These are phyloP conservation scores for Malacoraja senta DNA, from an alignment of 2,797 vertebrate species.

Conservation along the genomic window DNA sequence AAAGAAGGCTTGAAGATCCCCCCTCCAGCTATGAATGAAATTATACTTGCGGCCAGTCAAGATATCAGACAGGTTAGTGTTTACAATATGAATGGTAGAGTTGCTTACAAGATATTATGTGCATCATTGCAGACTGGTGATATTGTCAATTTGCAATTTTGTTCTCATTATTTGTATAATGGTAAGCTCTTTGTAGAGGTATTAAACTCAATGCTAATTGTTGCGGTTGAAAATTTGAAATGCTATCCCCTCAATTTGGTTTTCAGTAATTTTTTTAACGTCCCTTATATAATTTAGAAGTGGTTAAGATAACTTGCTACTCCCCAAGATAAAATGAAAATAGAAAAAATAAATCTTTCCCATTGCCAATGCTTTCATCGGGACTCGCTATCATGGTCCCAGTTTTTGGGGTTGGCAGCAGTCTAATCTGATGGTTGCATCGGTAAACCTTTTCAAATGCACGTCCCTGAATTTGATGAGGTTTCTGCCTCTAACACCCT, in stretches of 20 bases:
- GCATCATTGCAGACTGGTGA: background rate
- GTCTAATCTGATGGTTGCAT: too few relatives aligned
- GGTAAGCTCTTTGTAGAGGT: background rate
- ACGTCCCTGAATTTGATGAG: too few relatives aligned
- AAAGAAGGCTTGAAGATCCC: constrained; percentile 92
- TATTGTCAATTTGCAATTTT: background rate
- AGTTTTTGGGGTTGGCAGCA: too few relatives aligned
- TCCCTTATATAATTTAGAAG: background rate
- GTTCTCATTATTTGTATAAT: background rate
- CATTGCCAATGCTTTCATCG: too few relatives aligned
- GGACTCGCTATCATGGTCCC: too few relatives aligned
- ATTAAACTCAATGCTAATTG: background rate
- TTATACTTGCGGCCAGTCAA: constrained; percentile 91
- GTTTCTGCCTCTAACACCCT: too few relatives aligned
- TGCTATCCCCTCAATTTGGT: background rate
- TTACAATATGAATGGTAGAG: background rate
- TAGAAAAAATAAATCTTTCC: background rate
- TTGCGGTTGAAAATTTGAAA: too few relatives aligned
- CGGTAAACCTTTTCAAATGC: too few relatives aligned
- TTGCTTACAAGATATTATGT: background rate
- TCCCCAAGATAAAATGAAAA: background rate
- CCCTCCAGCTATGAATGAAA: constrained; percentile 88
- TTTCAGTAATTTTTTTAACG: background rate
- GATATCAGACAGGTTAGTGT: constrained; percentile 88
- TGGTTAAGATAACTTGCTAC: background rate